Percentiles rank a stretch among this genome's conserved stretches.
Conservation (phyloP, 2,797 vertebrate species). For the Chanos chanos region DNA sequence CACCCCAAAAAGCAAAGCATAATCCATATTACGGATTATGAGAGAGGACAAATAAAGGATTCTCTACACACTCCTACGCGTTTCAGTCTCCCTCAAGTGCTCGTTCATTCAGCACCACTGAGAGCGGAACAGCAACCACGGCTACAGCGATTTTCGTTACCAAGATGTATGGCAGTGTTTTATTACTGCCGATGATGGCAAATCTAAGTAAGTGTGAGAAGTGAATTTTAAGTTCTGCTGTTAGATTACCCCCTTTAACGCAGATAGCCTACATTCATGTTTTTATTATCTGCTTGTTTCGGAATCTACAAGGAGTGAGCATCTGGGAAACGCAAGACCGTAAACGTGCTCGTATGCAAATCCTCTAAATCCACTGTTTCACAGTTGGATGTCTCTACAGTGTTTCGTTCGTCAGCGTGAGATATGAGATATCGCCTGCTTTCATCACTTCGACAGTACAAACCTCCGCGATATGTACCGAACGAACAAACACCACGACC, state of each 20-base stretch:
- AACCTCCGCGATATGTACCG: conserved; percentile 41
- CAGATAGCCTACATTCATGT: no score
- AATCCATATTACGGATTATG: not conserved
- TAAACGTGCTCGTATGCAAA: no score
- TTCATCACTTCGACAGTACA: conserved; percentile 42
- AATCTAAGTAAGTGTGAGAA: no score
- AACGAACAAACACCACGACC: conserved; percentile 22
- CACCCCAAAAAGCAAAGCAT: not conserved
- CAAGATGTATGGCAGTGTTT: not conserved
- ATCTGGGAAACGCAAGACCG: no score
- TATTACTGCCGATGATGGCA: no score
- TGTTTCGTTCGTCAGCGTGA: not conserved
- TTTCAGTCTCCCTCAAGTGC: conserved; percentile 43
- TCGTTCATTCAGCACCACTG: conserved; percentile 70
- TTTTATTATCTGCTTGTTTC: no score
- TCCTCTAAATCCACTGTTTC: no score
- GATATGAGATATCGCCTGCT: not conserved
- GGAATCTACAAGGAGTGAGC: no score
- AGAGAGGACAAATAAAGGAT: not conserved
- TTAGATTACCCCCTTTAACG: no score
- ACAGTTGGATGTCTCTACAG: no score
- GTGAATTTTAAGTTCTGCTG: not conserved
- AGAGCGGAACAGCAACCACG: conserved; percentile 65
- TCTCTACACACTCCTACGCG: conserved; percentile 50
- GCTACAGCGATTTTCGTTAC: conserved; percentile 48